Base-by-base conservation (phyloP, 2,797 vertebrate genomes). In the Acomys russatus region DNA sequence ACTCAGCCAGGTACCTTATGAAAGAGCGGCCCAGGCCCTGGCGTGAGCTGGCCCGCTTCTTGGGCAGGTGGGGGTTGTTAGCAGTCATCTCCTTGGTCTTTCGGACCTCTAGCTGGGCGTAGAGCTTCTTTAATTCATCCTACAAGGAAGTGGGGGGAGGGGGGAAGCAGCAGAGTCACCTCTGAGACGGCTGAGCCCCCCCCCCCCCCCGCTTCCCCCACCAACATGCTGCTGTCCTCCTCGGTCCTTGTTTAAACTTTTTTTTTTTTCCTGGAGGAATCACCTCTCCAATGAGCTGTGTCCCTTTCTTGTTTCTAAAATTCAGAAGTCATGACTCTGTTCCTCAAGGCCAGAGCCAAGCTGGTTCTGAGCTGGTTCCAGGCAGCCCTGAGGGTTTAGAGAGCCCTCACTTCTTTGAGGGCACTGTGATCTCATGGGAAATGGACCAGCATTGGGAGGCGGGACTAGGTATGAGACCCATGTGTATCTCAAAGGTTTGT, bases 121-220 rank as follows among this genome's bases (percentile, higher is more conserved):
- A 99, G 91, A 99, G 99, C 98, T 99, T 99, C 99, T 99, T 99
- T 97, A 99, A 98, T 98, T 99, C 99, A 68, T 99, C 99, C 99
- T 99, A 95, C 0, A 25, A 83, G 64, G 35, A 51, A 3, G 33
- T 71, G 30, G 44, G 44, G 44, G 44, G 44, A 44, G 44, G 25
- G 12, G 22, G 10, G 1, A 9, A 38, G 44, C 73, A 86, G 56
- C 56, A 91, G 78, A 96, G 7, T 25, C 51, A 59, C 35, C 2
- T 2, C 6, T 86, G 64, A 97, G 68, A 68, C 33, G 49, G 3
- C 54, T 28, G 28, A 59, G 15, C 11, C 38, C 9, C 1, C 15
- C 18, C 10, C 51, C n/a, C 44, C 44, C 44, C 44, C 44, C 44
- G 4, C 44, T 44, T 44, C 44, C 44, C 44, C 54, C 12, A 35